Percentiles rank a stretch among this genome's conserved stretches.
These are phyloP conservation scores for Corapipo altera DNA, from an alignment of 2,113 vertebrate genomes.

Conservation along the genomic window DNA sequence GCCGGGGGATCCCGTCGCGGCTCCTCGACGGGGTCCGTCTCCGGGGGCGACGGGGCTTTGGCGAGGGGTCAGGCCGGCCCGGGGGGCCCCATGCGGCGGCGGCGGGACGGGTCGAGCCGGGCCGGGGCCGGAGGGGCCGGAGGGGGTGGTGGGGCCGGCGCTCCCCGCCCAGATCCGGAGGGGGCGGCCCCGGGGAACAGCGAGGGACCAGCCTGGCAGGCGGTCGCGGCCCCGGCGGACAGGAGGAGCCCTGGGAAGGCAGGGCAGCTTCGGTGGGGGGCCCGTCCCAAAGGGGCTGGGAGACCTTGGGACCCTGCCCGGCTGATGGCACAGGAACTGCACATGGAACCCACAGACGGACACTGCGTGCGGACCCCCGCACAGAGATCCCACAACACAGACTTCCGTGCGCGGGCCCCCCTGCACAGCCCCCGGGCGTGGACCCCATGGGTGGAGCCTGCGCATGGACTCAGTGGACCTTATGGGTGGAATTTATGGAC, in stretches of 20 bases:
- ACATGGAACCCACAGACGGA: background rate
- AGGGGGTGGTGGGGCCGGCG: background rate
- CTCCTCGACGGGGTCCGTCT: background rate
- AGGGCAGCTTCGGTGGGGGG: background rate
- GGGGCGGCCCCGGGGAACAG: background rate
- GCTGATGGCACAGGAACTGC: background rate
- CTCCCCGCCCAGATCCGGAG: slow-evolving; percentile 52
- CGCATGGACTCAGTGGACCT: background rate
- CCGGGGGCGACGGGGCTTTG: background rate
- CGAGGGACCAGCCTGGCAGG: background rate
- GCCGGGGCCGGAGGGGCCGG: background rate
- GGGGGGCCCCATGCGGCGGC: slow-evolving; percentile 22
- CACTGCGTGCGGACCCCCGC: background rate
- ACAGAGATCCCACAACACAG: background rate
- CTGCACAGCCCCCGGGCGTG: background rate
- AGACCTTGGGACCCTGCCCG: too few species aligned
- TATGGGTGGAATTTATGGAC: background rate
- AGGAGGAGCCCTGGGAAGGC: background rate
- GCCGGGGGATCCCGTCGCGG: background rate
- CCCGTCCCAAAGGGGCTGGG: background rate
- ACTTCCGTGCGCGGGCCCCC: background rate
- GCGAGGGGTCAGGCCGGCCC: background rate
- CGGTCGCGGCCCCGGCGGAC: background rate
- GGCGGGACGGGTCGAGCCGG: background rate
- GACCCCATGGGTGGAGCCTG: background rate